Conservation (phyloP, 2,113 vertebrate species). For the Cranoglanis bouderius region DNA sequence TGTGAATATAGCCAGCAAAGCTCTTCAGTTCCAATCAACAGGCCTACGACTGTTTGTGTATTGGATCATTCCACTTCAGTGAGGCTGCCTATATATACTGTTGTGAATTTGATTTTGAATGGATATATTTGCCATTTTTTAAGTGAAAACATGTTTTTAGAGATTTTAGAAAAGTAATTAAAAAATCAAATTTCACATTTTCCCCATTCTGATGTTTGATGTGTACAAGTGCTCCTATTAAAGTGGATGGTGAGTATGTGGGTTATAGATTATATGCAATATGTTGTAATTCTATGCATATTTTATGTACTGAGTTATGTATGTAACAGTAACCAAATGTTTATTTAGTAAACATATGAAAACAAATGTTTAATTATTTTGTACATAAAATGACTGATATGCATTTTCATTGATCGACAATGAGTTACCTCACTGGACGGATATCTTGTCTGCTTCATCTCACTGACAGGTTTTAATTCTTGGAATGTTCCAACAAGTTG, state of each 20-base stretch:
- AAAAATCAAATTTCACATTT: too few species aligned
- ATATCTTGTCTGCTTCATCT: neutral
- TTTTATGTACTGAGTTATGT: too few species aligned
- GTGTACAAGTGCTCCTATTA: too few species aligned
- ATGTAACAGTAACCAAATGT: too few species aligned
- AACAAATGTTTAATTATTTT: neutral
- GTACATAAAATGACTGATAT: neutral
- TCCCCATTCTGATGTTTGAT: too few species aligned
- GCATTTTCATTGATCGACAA: neutral
- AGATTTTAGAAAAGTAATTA: neutral
- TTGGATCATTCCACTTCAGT: neutral
- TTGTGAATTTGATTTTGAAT: neutral
- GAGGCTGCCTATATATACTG: neutral
- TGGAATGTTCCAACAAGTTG: neutral
- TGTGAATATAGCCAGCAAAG: neutral
- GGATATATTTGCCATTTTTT: too few species aligned
- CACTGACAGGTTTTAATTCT: neutral
- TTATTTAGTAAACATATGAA: too few species aligned
- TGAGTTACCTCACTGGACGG: neutral
- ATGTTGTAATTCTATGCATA: too few species aligned
- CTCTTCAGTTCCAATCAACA: neutral
- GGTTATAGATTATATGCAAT: too few species aligned
- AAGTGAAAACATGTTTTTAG: neutral
- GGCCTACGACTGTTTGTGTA: neutral
- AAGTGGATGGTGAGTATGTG: too few species aligned